Evolutionary conservation across 2,113 vertebrate species (phyloP).

Genomic region (Gulo gulo): DNA sequence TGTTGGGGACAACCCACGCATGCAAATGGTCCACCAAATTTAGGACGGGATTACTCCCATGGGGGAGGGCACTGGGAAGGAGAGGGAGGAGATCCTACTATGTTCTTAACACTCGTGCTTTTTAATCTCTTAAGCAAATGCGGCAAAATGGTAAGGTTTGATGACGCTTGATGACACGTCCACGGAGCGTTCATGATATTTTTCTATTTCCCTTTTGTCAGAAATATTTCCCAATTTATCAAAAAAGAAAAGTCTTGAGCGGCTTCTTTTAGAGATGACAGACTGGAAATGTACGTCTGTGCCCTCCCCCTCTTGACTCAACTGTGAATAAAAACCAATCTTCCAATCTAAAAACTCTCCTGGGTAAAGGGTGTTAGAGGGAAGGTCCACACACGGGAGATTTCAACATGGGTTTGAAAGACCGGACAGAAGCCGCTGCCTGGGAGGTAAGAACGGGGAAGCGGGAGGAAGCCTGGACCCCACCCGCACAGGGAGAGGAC

Average conservation of each 20-base stretch:
- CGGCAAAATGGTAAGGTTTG: not conserved
- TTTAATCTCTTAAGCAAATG: not conserved
- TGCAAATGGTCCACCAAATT: not conserved
- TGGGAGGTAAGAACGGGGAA: not conserved
- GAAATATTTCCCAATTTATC: not conserved
- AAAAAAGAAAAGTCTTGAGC: not conserved
- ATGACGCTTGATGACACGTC: not conserved
- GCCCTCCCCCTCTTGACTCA: not conserved
- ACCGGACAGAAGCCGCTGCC: too few species aligned
- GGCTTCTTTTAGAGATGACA: too few species aligned
- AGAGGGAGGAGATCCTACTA: not conserved
- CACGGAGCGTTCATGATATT: not conserved
- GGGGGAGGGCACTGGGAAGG: not conserved
- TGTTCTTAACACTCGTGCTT: not conserved
- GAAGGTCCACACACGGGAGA: rapidly evolving
- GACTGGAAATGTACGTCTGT: not conserved
- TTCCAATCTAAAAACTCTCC: not conserved
- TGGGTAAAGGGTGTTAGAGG: not conserved
- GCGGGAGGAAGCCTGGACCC: not conserved
- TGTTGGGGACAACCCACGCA: not conserved
- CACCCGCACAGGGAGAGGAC: not conserved
- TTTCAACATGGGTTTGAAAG: not conserved
- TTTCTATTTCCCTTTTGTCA: not conserved
- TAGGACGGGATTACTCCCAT: not conserved
- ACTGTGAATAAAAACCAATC: not conserved